phyloP scores from a whole-genome alignment of 2,888 invertebrate genomes.

The Gymnoscelis rufifasciata region DNA sequence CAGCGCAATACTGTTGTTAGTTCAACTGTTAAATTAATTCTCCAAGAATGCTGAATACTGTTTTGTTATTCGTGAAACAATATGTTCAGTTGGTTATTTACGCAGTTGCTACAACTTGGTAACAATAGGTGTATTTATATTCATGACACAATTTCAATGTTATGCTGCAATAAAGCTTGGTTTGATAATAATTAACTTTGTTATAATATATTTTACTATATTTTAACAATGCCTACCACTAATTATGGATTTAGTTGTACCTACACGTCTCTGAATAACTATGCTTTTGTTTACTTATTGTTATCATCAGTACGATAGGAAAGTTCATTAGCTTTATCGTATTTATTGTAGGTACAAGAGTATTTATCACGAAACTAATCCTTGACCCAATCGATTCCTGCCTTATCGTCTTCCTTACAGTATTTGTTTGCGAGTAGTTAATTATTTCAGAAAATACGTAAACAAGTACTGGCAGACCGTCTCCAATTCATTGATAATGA shows the following conservation, averaged over 20 bases:
- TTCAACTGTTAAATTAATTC: slow-evolving; percentile 44
- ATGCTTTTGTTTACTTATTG: not conserved
- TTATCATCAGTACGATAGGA: not conserved
- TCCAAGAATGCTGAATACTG: slow-evolving; percentile 2
- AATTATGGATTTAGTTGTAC: too few species aligned
- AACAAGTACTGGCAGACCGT: slow-evolving; percentile 51
- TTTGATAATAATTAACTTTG: not conserved
- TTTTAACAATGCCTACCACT: too few species aligned
- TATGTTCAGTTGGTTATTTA: slow-evolving; percentile 37
- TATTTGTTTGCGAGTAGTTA: slow-evolving; percentile 30
- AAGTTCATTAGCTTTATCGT: slow-evolving; percentile 9
- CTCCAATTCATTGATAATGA: slow-evolving; percentile 30
- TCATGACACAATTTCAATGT: slow-evolving; percentile 47
- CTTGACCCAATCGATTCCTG: slow-evolving; percentile 29
- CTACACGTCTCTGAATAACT: not conserved
- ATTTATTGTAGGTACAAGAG: slow-evolving; percentile 2
- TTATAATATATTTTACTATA: too few species aligned
- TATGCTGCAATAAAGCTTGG: slow-evolving; percentile 23
- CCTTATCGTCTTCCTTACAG: slow-evolving; percentile 46
- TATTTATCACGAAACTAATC: slow-evolving; percentile 15
- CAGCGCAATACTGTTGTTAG: slow-evolving; percentile 15
- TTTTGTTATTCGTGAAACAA: slow-evolving; percentile 8
- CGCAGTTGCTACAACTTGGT: slow-evolving; percentile 36
- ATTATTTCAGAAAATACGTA: slow-evolving; percentile 35
- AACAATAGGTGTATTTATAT: slow-evolving; percentile 54